Evolutionary conservation across 2,113 vertebrate genomes (phyloP), one percentile per base, ranked within the genome.

Genomic region (Clinocottus analis): DNA sequence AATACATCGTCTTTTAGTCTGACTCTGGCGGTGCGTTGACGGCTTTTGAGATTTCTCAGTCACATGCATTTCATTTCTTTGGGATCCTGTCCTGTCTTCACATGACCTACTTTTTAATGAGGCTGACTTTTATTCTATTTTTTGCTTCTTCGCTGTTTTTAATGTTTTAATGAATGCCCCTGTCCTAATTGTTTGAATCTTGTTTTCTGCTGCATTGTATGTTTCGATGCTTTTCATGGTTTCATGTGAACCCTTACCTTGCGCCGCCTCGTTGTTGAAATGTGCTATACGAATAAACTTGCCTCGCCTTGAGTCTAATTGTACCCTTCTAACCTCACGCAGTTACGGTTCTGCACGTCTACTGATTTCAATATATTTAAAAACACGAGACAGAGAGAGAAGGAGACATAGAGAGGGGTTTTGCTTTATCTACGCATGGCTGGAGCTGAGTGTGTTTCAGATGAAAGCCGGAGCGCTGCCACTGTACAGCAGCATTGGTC

Each of bases 361-460:
- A 16, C 47, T n/a, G 19, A 55, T 41, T 39, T 73, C 0, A 45
- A 55, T 41, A 29, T 47, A 67, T 43, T 73, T 41, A 64, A 51
- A 80, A 31, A 55, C 39, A 53, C 1, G 39, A 41, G 39, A 67
- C 13, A 29, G 61, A 82, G 61, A 82, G 25, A 58, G 14, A 23
- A 1, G 21, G 63, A 45, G 33, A 43, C 45, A 64, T 2, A 33
- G 29, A 47, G 49, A 33, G 14, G 53, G 14, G 43, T 11, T 35
- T 49, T 53, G 27, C 69, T 83, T 75, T 84, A 65, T 53, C 45
- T 49, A 55, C 29, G 79, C 83, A 75, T 84, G 77, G 79, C 62
- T 65, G 76, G 60, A 84, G 70, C 72, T 58, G 64, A 79, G 71
- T 74, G 74, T 59, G 77, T 63, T 87, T 80, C 65, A 82, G 77